Evolutionary conservation across 1,140 invertebrate genomes (phyloP).

Genomic region (Drosophila sechellia): DNA sequence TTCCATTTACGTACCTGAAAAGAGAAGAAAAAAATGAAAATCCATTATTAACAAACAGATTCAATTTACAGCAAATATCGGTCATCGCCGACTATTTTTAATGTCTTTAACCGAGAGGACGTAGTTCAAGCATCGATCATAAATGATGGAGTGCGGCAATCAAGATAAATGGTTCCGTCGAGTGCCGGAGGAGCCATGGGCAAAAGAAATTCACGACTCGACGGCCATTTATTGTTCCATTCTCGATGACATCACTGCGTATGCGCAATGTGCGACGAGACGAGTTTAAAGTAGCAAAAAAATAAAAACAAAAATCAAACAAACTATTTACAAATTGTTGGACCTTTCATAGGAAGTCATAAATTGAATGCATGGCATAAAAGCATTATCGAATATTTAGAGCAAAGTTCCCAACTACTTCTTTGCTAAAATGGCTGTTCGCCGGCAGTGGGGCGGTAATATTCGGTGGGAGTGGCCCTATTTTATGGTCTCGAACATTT

Average conservation of each 20-base stretch:
- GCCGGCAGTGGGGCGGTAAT: conserved; percentile 17
- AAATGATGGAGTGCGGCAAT: conserved; percentile 67
- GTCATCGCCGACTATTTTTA: conserved; percentile 30
- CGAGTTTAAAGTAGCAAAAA: conserved; percentile 31
- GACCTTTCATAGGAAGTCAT: conserved; percentile 31
- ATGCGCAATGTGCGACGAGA: conserved; percentile 39
- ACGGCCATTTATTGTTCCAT: conserved; percentile 16
- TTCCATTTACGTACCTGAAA: conserved; percentile 55
- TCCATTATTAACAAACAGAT: conserved; percentile 19
- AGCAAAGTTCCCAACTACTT: conserved; percentile 20
- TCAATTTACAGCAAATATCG: conserved; percentile 35
- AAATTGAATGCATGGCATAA: conserved; percentile 54
- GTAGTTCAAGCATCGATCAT: conserved; percentile 65
- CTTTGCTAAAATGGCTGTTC: conserved; percentile 9
- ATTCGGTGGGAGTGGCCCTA: conserved; percentile 14
- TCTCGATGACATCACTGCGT: conserved; percentile 40
- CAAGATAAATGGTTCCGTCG: conserved; percentile 68
- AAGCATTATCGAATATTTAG: conserved; percentile 77
- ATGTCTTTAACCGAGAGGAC: conserved; percentile 21
- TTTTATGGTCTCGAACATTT: conserved; percentile 74
- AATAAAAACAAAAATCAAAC: conserved; percentile 17
- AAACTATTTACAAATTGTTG: conserved; percentile 60
- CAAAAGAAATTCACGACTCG: conserved; percentile 53
- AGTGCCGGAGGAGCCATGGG: conserved; percentile 26
- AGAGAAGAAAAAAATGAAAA: conserved; percentile 8